These are phyloP conservation scores for Dicyrtoma fusca DNA, from an alignment of 2,888 invertebrate species.

Conservation along the genomic window DNA sequence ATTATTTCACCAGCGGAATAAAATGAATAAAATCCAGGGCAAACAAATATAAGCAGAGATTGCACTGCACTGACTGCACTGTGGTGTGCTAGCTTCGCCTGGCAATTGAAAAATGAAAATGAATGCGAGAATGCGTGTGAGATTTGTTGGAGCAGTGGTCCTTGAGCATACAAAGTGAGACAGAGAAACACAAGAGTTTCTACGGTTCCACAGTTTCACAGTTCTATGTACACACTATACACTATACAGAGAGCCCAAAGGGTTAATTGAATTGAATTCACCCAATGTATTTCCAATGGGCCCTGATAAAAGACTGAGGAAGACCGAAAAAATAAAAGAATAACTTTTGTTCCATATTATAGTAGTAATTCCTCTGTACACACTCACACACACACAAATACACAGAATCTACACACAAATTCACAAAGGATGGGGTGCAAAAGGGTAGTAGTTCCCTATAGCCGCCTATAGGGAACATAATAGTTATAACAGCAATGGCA, in stretches of 20 bases:
- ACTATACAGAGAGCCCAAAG: constrained; percentile 36
- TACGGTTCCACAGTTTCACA: neutral
- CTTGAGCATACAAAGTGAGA: neutral
- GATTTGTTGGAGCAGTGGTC: constrained; percentile 15
- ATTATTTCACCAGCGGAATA: constrained; percentile 4
- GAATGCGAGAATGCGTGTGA: constrained; percentile 28
- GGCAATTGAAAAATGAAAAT: neutral
- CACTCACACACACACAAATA: neutral
- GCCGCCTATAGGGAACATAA: too few relatives aligned
- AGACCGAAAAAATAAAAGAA: constrained; percentile 15
- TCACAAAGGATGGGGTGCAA: too few relatives aligned
- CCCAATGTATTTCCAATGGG: constrained; percentile 20
- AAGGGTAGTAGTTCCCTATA: too few relatives aligned
- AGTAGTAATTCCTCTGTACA: neutral
- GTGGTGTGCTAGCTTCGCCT: neutral
- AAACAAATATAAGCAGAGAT: neutral
- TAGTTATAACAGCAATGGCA: too few relatives aligned
- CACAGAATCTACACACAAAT: too few relatives aligned
- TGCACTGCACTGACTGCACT: neutral
- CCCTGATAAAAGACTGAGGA: constrained; percentile 12
- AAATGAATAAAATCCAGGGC: constrained; percentile 4
- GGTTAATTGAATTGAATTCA: constrained; percentile 47
- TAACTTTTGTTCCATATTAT: constrained; percentile 13
- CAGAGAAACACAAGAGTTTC: neutral
- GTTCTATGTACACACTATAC: too few relatives aligned